These are phyloP conservation scores for Paraplagusia blochii DNA, from an alignment of 2,113 vertebrate species.

Conservation along the genomic window DNA sequence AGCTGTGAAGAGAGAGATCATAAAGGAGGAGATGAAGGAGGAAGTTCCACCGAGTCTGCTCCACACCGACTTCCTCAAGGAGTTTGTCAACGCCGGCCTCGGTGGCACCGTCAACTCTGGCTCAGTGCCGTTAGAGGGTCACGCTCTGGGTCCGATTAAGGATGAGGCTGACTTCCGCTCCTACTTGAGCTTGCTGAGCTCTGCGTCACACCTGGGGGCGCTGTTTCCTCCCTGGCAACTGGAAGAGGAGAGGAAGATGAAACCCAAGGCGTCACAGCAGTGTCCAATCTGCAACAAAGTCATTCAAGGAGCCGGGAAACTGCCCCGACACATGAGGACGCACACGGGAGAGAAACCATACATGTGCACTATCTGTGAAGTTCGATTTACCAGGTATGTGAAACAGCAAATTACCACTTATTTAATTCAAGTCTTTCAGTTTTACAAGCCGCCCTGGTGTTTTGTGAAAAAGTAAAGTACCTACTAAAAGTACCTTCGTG, in stretches of 20 bases:
- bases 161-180: conserved; percentile 89
- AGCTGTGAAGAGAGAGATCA: conserved; percentile 90
- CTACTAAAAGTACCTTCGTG: conserved; percentile 43
- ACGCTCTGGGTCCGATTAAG: conserved; percentile 84
- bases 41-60: conserved; percentile 82
- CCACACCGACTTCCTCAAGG: conserved; percentile 88
- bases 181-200: conserved; percentile 92
- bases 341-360: conserved; percentile 98
- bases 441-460: background rate
- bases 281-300: conserved; percentile 98
- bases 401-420: background rate
- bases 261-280: conserved; percentile 97
- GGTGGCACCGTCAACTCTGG: conserved; percentile 55
- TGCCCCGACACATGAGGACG: conserved; percentile 96
- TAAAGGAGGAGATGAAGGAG: conserved; percentile 93
- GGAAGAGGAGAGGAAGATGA: conserved; percentile 95
- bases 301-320: conserved; percentile 97
- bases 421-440: background rate
- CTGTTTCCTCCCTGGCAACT: conserved; percentile 94
- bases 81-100: conserved; percentile 73
- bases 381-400: conserved; percentile 95
- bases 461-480: conserved; percentile 34
- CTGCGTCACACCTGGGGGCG: conserved; percentile 86
- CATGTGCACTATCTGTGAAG: conserved; percentile 98
- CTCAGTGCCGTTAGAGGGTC: conserved; percentile 67